Evolutionary conservation across 2,797 vertebrate species (phyloP).

Genomic region (Lagodon rhomboides): DNA sequence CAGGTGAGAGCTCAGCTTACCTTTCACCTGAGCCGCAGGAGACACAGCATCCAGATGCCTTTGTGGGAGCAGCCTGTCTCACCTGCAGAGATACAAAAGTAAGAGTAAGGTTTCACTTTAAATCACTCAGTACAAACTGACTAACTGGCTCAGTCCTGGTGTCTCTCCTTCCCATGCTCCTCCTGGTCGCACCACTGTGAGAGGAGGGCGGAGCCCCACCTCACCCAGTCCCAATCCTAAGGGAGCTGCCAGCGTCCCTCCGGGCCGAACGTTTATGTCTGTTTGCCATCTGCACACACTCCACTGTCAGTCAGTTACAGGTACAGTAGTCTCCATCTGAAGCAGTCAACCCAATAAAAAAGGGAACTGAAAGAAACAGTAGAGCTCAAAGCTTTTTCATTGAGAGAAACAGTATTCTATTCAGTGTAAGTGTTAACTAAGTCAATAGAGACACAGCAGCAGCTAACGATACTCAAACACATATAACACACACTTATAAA

Average conservation of each 20-base stretch:
- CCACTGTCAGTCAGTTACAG: constrained; percentile 19
- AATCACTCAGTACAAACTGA: constrained; percentile 40
- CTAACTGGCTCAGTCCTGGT: constrained; percentile 21
- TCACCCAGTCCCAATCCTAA: constrained; percentile 29
- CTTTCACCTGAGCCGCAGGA: constrained; percentile 78
- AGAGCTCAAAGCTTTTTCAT: not conserved
- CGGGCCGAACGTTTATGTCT: constrained; percentile 31
- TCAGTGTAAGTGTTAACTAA: constrained; percentile 38
- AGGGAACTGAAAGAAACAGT: not conserved
- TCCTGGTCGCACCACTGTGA: constrained; percentile 74
- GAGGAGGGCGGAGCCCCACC: constrained; percentile 56
- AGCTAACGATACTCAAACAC: constrained; percentile 28
- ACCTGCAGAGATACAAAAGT: constrained; percentile 70
- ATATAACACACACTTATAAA: constrained; percentile 12
- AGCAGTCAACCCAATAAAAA: constrained; percentile 11
- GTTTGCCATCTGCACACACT: constrained; percentile 61
- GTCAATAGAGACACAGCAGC: constrained; percentile 42
- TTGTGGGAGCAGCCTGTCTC: constrained; percentile 67
- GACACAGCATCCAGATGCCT: constrained; percentile 77
- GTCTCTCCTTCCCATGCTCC: constrained; percentile 59
- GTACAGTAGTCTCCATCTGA: not conserved
- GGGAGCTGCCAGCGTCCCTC: constrained; percentile 43
- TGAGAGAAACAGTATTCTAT: constrained; percentile 32
- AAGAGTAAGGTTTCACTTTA: constrained; percentile 60
- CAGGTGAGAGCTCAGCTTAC: constrained; percentile 72